phyloP scores from a whole-genome alignment of 1,140 invertebrate species.

The Lepidurus arcticus region DNA sequence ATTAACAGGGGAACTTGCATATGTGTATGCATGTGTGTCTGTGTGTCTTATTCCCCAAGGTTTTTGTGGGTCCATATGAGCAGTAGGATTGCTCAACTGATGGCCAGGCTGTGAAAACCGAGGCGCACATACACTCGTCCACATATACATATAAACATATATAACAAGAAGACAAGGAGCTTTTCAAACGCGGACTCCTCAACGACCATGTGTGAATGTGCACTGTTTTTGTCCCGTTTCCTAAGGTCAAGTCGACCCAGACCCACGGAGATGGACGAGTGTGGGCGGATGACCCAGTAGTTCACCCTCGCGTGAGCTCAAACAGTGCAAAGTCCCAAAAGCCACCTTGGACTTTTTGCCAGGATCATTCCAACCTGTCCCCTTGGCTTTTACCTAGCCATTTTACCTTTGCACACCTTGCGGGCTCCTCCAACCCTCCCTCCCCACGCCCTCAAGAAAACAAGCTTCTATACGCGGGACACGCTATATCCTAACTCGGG shows the following conservation, averaged over 20 bases:
- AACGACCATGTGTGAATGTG: background rate
- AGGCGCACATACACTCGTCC: too few relatives aligned
- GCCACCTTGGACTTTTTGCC: background rate
- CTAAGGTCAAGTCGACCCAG: background rate
- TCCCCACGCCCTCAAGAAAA: background rate
- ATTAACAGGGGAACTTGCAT: background rate
- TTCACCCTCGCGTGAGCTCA: background rate
- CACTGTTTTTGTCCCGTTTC: background rate
- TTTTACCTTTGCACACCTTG: conserved; percentile 7
- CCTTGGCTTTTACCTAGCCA: background rate
- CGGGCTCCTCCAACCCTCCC: background rate
- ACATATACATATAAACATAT: too few relatives aligned
- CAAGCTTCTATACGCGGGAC: conserved; percentile 7
- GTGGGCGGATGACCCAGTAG: conserved; percentile 4
- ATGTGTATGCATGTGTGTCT: too few relatives aligned
- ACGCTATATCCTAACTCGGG: background rate
- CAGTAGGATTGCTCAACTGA: background rate
- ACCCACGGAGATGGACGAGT: background rate
- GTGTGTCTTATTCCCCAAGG: too few relatives aligned
- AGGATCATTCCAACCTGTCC: conserved; percentile 1
- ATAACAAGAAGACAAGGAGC: too few relatives aligned
- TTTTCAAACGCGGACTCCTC: too few relatives aligned
- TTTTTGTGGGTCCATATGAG: background rate
- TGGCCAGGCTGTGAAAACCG: background rate
- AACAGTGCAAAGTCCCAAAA: background rate